Conservation (phyloP, 2,797 vertebrate genomes). For the Parauchenoglanis punctatus region DNA sequence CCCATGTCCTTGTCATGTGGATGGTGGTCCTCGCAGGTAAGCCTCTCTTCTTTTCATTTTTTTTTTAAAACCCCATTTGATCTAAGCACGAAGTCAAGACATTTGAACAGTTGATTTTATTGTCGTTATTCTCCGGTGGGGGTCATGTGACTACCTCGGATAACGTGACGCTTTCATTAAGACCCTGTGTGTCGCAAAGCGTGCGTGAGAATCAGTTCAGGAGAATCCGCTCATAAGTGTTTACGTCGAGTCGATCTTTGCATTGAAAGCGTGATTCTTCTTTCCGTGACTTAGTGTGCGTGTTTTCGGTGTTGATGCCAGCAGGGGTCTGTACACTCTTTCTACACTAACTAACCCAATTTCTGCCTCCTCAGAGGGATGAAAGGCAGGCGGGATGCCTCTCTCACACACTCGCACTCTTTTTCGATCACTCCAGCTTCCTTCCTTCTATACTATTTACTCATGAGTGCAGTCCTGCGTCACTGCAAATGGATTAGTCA, state of each 20-base stretch:
- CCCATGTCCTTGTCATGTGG: not conserved
- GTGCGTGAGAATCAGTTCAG: not conserved
- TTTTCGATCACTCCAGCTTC: conserved; percentile 38
- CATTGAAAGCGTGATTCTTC: not conserved
- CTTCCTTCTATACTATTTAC: not conserved
- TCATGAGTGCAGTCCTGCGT: not conserved
- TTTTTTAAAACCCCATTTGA: not conserved
- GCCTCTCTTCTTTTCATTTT: not conserved
- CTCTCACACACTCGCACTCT: not conserved
- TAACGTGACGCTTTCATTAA: not conserved
- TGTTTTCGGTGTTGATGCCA: conserved; percentile 24
- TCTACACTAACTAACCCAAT: conserved; percentile 71
- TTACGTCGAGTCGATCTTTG: too few species aligned
- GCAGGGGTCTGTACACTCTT: conserved; percentile 54
- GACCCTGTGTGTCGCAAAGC: not conserved
- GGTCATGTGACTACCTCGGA: not conserved
- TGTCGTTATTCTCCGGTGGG: not conserved
- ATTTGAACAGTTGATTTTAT: not conserved
- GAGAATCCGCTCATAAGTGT: not conserved
- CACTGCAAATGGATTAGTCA: not conserved
- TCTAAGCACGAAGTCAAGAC: not conserved
- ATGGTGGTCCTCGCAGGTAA: conserved; percentile 36
- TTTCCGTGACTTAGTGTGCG: not conserved
- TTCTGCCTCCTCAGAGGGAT: conserved; percentile 59
- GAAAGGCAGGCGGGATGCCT: conserved; percentile 38